These are phyloP conservation scores for Onychorhynchus coronatus DNA, from an alignment of 2,113 vertebrate genomes.

Conservation along the genomic window DNA sequence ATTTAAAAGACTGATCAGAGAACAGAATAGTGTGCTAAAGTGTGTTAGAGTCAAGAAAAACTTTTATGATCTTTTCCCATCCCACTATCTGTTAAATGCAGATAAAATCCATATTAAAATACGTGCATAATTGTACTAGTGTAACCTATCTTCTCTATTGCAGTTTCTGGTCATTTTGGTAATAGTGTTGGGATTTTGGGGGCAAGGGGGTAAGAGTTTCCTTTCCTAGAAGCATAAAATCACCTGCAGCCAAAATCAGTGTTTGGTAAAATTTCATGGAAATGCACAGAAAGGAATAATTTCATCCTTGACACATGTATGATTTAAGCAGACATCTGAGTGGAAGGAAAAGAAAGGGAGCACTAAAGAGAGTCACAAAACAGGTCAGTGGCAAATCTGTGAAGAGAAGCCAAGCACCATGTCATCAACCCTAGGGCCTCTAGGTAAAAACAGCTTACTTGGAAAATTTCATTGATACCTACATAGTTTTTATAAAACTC, in stretches of 20 bases:
- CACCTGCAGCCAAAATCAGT: background rate
- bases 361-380: background rate
- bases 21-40: background rate
- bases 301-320: background rate
- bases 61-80: background rate
- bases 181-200: background rate
- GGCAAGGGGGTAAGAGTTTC: rapidly evolving
- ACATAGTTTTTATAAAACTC: background rate
- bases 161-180: background rate
- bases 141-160: background rate
- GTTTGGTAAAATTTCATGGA: background rate
- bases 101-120: background rate
- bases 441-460: background rate
- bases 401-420: background rate
- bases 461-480: background rate
- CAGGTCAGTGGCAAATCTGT: background rate
- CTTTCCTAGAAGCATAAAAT: background rate
- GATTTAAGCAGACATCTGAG: background rate
- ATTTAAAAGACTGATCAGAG: background rate
- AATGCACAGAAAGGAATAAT: background rate
- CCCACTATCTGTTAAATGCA: background rate
- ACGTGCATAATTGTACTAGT: background rate
- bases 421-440: background rate
- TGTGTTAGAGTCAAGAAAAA: background rate
- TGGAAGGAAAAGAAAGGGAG: background rate